A percentile compares a stretch with the other conserved stretches of the same genome.
These are phyloP conservation scores for Hydrolagus affinis DNA, from an alignment of 2,113 vertebrate genomes.

Conservation along the genomic window DNA sequence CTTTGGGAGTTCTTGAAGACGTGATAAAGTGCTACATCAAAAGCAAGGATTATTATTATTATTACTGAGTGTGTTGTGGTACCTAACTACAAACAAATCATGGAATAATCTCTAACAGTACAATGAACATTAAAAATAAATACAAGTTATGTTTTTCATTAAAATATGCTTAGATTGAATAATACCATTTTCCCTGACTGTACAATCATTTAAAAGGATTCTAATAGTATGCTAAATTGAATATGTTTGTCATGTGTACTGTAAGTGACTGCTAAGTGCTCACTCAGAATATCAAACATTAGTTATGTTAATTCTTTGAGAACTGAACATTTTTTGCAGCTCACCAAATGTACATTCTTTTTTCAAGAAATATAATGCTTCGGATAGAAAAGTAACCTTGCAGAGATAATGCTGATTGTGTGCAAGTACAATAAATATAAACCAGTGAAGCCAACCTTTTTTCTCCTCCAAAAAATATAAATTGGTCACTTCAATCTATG, in stretches of 20 bases:
- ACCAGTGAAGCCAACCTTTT: no score
- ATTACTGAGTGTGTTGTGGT: not conserved
- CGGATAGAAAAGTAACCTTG: not conserved
- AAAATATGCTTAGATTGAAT: not conserved
- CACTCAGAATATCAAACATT: no score
- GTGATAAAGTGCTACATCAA: no score
- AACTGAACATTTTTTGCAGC: not conserved
- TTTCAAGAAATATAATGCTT: not conserved
- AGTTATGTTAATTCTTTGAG: not conserved
- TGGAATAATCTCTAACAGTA: constrained; percentile 6
- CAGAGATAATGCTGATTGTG: not conserved
- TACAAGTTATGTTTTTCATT: not conserved
- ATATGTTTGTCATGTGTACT: not conserved
- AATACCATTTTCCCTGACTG: not conserved
- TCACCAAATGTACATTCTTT: not conserved
- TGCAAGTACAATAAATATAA: no score
- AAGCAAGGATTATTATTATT: no score
- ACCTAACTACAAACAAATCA: not conserved
- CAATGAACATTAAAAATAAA: not conserved
- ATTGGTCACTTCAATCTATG: no score
- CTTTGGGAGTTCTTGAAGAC: no score
- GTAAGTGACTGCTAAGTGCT: not conserved
- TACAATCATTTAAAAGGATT: not conserved
- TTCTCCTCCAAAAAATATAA: no score
- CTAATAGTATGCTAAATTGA: not conserved